Base-by-base conservation (phyloP, 2,113 vertebrate genomes). In the Thoracochromis brauschi region DNA sequence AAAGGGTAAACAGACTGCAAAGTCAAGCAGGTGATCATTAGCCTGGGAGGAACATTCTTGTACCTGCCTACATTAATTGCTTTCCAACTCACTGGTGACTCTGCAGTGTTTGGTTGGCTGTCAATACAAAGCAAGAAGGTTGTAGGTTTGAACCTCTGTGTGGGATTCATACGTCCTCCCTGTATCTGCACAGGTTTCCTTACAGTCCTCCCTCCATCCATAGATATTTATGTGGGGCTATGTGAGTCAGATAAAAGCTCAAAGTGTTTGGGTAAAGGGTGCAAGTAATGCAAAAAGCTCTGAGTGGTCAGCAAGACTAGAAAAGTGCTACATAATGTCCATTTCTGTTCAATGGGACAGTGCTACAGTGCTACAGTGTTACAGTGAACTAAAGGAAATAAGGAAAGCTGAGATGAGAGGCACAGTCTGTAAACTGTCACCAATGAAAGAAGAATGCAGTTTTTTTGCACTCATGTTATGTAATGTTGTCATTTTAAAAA, bases 341-440 rank as follows among this genome's bases (percentile, higher is more conserved):
- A 71, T 42, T 71, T 42, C 12, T 14, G n/a, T 16, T 21, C 7
- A 42, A 45, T 16, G 65, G 5, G 40, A 9, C 21, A 45, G 21
- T 26, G 12, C 0, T 45, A 26, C 7, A 24, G 24, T 57, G 53
- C 0, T 47, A 47, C 45, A 47, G 6, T 16, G 45, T 0, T 49
- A 51, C 24, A 14, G 4, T 8, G 24, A 31, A 45, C 5, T 26
- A 29, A 73, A 29, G 21, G 4, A 10, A 26, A 45, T 16, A 9
- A 45, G n/a, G 21, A 11, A 47, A 75, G 24, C 14, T 29, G 40
- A 26, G 24, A 45, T 45, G 40, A 42, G 11, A 40, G n/a, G 6
- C 11, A 21, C 58, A 68, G 33, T 13, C 35, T 21, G 33, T 40
- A 21, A 68, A 71, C 3, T 71, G 19, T 40, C 2, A 40, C 19